Base-by-base conservation (phyloP, 2,797 vertebrate genomes). In the Bryconaethiops microstoma region DNA sequence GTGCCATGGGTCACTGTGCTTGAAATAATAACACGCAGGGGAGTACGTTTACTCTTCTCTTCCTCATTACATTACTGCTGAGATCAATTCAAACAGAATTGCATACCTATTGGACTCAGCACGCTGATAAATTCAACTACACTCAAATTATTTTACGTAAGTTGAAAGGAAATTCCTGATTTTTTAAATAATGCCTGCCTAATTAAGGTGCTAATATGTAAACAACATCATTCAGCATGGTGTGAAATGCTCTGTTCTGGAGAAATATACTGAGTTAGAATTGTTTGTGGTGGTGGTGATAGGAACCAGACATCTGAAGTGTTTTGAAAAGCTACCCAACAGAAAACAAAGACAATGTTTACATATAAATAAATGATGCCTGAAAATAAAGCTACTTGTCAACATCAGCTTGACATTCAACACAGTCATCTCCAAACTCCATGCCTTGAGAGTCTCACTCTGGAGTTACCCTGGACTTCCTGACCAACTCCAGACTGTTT, bases 71-170 rank as follows among this genome's bases (percentile, higher is more conserved):
- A 52, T 63, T 80, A 63, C 25, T 63, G 40, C 73, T 82, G 70
- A 48, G 73, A 76, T 76, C 52, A 81, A 63, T n/a, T 73, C 76
- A 55, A 62, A 77, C 42, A 78, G 60, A 59, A 60, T 60, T 14
- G 52, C 76, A 64, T 59, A 23, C 60, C 76, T 75, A 67, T 39
- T 48, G 5, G 59, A 54, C 67, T 19, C 60, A 75, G 64, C 59
- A 55, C 48, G 52, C 59, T 62, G 21, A 40, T 71, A 64, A 76
- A 69, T 77, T 60, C 55, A 57, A 13, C 45, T 48, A 40, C 8
- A 52, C 65, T 67, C 73, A 83, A 13, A 14, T 19, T 7, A 42
- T 1, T 64, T 48, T 45, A 74, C 71, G 60, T 54, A 75, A 29
- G 62, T 65, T 60, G n/a, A 60, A 10, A 10, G 21, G 23, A 21